Evolutionary conservation across 2,113 vertebrate genomes (phyloP).

Genomic region (Cariama cristata): DNA sequence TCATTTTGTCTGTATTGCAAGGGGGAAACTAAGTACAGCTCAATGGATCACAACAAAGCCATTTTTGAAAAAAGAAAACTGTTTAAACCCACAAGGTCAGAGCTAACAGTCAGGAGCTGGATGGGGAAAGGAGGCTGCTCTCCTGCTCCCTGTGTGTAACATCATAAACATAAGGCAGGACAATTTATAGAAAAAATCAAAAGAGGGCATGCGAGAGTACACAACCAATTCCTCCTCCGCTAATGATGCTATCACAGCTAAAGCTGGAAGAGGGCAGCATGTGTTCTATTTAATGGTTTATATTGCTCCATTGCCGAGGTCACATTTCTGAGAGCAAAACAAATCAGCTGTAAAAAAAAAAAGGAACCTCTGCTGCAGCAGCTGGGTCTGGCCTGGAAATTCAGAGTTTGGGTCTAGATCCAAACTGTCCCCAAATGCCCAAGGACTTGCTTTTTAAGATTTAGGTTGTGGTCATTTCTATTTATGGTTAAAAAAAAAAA

Average conservation of each 20-base stretch:
- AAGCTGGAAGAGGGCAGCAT: slow-evolving; percentile 47
- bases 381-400: neutral
- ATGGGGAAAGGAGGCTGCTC: neutral
- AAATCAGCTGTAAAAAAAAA: neutral
- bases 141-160: accelerated
- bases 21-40: neutral
- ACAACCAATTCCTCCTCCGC: neutral
- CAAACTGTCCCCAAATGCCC: neutral
- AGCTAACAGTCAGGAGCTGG: neutral
- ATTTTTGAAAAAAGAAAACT: neutral
- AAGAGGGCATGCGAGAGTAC: slow-evolving; percentile 8
- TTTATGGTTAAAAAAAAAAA: neutral
- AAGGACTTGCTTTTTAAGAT: neutral
- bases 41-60: neutral
- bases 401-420: neutral
- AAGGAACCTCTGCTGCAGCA: neutral
- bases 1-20: neutral
- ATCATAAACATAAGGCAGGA: neutral
- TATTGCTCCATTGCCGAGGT: neutral
- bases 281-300: neutral
- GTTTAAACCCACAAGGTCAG: neutral
- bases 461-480: neutral
- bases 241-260: neutral
- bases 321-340: neutral
- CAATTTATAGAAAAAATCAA: neutral